Evolutionary conservation across 2,797 vertebrate genomes (phyloP).

Genomic region (Psittacula echo): DNA sequence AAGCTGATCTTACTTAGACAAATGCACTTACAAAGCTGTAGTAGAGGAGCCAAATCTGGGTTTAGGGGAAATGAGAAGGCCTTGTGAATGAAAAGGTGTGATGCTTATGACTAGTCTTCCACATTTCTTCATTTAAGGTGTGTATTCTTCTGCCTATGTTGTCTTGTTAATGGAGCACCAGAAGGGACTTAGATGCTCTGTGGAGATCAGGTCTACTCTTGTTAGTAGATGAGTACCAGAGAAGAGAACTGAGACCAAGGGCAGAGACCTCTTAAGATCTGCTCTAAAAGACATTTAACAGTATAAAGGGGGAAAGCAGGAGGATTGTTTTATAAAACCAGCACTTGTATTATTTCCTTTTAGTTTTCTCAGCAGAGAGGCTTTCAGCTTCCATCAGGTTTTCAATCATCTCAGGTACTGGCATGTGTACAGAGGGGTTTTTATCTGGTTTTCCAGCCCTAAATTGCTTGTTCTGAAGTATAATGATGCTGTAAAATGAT

Average conservation of each 20-base stretch:
- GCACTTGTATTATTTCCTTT: not conserved
- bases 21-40: not conserved
- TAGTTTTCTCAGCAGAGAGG: not conserved
- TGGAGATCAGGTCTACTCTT: not conserved
- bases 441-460: not conserved
- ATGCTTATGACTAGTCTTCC: not conserved
- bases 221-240: not conserved
- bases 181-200: not conserved
- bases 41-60: not conserved
- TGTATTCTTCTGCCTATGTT: not conserved
- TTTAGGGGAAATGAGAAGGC: not conserved
- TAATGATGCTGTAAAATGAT: not conserved
- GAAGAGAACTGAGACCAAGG: not conserved
- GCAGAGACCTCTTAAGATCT: not conserved
- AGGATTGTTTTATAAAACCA: not conserved
- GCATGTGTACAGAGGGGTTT: not conserved
- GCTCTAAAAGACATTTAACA: not conserved
- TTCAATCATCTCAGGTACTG: not conserved
- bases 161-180: not conserved
- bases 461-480: not conserved
- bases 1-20: not conserved
- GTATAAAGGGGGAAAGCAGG: not conserved
- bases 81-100: not conserved
- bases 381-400: not conserved
- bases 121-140: not conserved